Conservation (phyloP, 2,113 vertebrate genomes). For the Microcebus ravelobensis region DNA sequence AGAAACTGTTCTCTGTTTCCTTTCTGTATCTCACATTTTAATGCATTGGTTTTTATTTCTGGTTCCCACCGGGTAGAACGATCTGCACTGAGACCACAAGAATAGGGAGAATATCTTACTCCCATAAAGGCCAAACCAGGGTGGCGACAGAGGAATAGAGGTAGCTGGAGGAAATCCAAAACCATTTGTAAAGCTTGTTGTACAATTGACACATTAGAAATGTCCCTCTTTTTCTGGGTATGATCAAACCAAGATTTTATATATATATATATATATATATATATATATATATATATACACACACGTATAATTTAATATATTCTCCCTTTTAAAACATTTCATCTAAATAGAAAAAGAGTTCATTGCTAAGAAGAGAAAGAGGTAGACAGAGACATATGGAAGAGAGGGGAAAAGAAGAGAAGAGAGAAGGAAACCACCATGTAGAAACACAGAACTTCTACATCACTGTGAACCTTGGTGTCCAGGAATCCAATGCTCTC, state of each 20-base stretch:
- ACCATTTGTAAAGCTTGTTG: slow-evolving; percentile 41
- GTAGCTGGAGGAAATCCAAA: slow-evolving; percentile 50
- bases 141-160: neutral
- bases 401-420: neutral
- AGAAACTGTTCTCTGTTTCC: slow-evolving; percentile 75
- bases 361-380: slow-evolving; percentile 28
- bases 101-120: slow-evolving; percentile 44
- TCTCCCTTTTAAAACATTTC: slow-evolving; percentile 54
- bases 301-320: neutral
- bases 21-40: slow-evolving; percentile 81
- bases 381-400: neutral
- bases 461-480: no score
- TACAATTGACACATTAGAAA: slow-evolving; percentile 58
- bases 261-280: neutral
- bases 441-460: neutral
- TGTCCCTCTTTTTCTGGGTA: slow-evolving; percentile 45
- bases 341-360: slow-evolving; percentile 37
- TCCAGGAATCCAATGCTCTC: neutral
- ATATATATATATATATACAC: neutral
- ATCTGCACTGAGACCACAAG: slow-evolving; percentile 62
- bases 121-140: slow-evolving; percentile 60
- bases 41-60: slow-evolving; percentile 82
- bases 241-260: neutral
- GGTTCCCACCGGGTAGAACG: slow-evolving; percentile 72
- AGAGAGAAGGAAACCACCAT: neutral